Evolutionary conservation across 2,113 vertebrate species (phyloP).

Genomic region (Bubo bubo): DNA sequence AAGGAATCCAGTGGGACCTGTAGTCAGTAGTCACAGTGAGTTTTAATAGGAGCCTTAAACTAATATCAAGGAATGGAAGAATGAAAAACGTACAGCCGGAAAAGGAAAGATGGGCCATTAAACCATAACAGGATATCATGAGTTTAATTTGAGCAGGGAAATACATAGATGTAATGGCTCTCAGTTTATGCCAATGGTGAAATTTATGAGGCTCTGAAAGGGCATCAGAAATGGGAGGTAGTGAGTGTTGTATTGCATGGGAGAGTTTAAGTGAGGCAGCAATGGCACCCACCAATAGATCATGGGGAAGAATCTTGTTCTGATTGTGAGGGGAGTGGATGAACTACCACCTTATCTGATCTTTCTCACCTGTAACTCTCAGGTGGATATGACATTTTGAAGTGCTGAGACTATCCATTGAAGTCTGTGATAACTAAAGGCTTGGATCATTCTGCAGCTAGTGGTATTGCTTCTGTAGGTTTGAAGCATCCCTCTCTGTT

Average conservation of each 20-base stretch:
- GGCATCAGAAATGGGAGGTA: background rate
- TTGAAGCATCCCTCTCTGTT: constrained; percentile 11
- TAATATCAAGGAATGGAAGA: background rate
- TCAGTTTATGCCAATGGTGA: background rate
- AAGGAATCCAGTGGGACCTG: background rate
- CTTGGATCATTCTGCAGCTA: background rate
- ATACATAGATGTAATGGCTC: background rate
- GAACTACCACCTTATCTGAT: background rate
- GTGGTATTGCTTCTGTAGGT: background rate
- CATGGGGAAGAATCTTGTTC: background rate
- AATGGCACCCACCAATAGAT: background rate
- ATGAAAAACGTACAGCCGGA: background rate
- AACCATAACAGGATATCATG: background rate
- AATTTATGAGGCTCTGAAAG: background rate
- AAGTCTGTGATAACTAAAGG: background rate
- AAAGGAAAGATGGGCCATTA: background rate
- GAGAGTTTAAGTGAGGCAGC: background rate
- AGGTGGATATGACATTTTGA: background rate
- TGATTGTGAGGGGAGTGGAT: background rate
- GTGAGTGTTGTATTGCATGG: background rate
- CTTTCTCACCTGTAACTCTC: background rate
- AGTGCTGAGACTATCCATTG: background rate
- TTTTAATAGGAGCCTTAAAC: background rate
- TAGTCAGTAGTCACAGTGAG: background rate
- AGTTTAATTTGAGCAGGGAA: background rate